Evolutionary conservation across 2,888 invertebrate species (phyloP), one percentile per base, ranked within the genome.

Genomic region (Cantharis flavilabris): DNA sequence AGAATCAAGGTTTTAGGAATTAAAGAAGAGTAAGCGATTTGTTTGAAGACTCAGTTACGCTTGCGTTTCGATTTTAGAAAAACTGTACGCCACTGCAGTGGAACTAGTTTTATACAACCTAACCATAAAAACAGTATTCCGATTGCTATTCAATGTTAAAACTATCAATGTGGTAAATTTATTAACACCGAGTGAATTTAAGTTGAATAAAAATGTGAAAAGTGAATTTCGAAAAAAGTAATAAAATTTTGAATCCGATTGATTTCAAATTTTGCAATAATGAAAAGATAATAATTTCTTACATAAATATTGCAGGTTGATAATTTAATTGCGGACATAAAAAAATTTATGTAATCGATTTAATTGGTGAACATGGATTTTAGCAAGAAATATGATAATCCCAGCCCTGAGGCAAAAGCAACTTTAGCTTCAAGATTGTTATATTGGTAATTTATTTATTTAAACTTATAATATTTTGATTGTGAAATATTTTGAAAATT

Each of bases 361-460:
- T 18, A 16, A 26, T 72, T 26, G 9, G 16, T 26, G 13, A 71
- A 67, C 28, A 93, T 93, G 93, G 92, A 93, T 85, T 90, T 91
- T 70, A 92, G 91, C 85, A 91, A 91, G 80, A 90, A 90, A 83
- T 88, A 91, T 80, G 90, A 91, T 75, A 91, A 92, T 82, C 91
- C 91, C 74, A 93, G 92, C 86, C 93, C 93, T 0, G 90, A 91
- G 82, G 89, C 90, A 62, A 89, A 87, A 72, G 91, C 93, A 0
- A 93, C 92, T 86, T 84, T 90, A 69, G 76, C 93, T 20, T 92
- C 92, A 10, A 92, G 90, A 87, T 86, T 92, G 80, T 88, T 92
- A 83, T 91, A 93, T 84, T 91, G 91, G 93, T 93, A 87, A 92
- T 93, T 91, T 28, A 49, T n/a, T n/a, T n/a, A 13, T 49, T 3